These are phyloP conservation scores for Epizoanthus scotinus DNA, from an alignment of 92 coral and sea anemone species.

Conservation along the genomic window DNA sequence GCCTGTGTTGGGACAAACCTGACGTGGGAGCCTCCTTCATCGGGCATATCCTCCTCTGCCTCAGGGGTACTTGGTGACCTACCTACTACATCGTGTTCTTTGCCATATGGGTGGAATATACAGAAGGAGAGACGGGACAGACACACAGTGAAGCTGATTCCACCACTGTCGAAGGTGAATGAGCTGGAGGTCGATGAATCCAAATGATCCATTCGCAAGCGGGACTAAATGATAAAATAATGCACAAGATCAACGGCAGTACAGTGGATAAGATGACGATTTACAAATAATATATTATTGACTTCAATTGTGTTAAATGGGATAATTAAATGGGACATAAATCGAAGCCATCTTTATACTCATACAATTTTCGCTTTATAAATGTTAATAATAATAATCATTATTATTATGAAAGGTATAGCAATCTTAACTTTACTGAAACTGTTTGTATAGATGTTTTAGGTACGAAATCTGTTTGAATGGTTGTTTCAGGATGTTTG, in stretches of 20 bases:
- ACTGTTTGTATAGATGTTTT: no score
- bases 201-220: conserved; percentile 41
- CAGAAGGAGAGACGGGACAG: conserved; percentile 95
- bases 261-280: not conserved
- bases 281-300: not conserved
- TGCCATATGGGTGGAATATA: conserved; percentile 97
- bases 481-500: no score
- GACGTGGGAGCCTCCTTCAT: conserved; percentile 64
- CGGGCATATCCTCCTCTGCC: conserved; percentile 58
- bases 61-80: conserved; percentile 68
- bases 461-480: no score
- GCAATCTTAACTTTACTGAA: no score
- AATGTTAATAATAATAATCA: no score
- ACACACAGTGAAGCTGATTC: conserved; percentile 94
- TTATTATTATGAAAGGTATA: no score
- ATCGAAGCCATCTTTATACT: no score
- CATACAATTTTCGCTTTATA: no score
- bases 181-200: conserved; percentile 52
- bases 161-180: conserved; percentile 85
- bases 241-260: not conserved
- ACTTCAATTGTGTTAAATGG: no score
- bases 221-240: conserved; percentile 1
- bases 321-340: no score
- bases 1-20: conserved; percentile 83
- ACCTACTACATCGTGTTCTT: conserved; percentile 79